Conservation (phyloP, 2,888 invertebrate species). For the Eulithis prunata region DNA sequence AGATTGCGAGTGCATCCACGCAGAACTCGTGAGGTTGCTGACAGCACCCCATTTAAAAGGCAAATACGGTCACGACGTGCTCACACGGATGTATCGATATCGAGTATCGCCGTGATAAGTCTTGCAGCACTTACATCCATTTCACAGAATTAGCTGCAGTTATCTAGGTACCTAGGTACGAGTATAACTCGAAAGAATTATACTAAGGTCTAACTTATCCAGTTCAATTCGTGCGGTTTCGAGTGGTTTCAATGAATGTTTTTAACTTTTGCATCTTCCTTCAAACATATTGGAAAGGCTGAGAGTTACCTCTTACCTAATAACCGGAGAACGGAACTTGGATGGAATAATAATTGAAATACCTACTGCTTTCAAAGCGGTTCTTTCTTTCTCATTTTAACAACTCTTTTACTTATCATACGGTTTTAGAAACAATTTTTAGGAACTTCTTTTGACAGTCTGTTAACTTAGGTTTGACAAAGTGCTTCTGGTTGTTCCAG, state of each 20-base stretch:
- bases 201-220: not conserved
- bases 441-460: not conserved
- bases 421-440: too few species aligned
- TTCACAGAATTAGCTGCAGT: slow-evolving; percentile 42
- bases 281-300: too few species aligned
- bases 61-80: slow-evolving; percentile 77
- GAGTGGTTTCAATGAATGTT: too few species aligned
- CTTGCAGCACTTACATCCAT: slow-evolving; percentile 51
- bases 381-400: too few species aligned
- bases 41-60: slow-evolving; percentile 74
- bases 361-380: too few species aligned
- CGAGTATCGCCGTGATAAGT: slow-evolving; percentile 48
- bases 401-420: too few species aligned
- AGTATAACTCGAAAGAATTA: not conserved
- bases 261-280: too few species aligned
- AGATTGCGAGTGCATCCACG: slow-evolving; percentile 70
- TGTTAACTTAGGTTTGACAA: not conserved
- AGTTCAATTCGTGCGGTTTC: too few species aligned
- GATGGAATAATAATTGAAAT: too few species aligned
- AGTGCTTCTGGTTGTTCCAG: slow-evolving; percentile 58
- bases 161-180: slow-evolving; percentile 14
- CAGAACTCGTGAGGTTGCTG: slow-evolving; percentile 73
- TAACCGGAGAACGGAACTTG: too few species aligned
- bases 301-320: too few species aligned
- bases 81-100: slow-evolving; percentile 62